Conservation (phyloP, 2,797 vertebrate species). For the Bovichtus variegatus region DNA sequence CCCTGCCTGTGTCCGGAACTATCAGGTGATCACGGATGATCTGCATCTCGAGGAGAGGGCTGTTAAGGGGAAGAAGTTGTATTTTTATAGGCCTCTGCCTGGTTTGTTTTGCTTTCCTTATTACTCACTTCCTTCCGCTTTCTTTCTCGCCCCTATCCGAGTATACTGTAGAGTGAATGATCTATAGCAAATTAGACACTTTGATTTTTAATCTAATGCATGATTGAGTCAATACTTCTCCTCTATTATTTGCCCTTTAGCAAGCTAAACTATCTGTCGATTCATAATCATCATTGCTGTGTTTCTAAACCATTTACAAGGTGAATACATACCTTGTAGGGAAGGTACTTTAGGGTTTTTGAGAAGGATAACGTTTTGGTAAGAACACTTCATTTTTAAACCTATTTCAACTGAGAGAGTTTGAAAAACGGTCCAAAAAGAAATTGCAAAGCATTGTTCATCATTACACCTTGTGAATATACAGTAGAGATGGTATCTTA, state of each 20-base stretch:
- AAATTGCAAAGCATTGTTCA: no score
- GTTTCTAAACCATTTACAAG: not conserved
- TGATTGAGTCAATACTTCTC: not conserved
- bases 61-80: constrained; percentile 68
- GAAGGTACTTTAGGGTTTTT: not conserved
- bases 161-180: constrained; percentile 11
- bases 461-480: not conserved
- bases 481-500: not conserved
- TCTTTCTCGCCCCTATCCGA: not conserved
- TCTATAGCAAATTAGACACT: constrained; percentile 19
- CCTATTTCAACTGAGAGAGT: not conserved
- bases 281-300: not conserved
- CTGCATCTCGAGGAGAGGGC: constrained; percentile 77
- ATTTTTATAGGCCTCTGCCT: constrained; percentile 63
- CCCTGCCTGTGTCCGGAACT: constrained; percentile 74
- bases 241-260: not conserved
- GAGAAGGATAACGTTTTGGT: not conserved
- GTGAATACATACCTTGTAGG: not conserved
- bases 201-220: constrained; percentile 8
- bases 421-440: not conserved
- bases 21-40: constrained; percentile 86
- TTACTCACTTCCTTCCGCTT: constrained; percentile 40
- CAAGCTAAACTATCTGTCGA: not conserved
- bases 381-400: not conserved
- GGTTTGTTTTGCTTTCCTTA: constrained; percentile 53